Evolutionary conservation across 2,797 vertebrate species (phyloP).

Genomic region (Apodemus agrarius): DNA sequence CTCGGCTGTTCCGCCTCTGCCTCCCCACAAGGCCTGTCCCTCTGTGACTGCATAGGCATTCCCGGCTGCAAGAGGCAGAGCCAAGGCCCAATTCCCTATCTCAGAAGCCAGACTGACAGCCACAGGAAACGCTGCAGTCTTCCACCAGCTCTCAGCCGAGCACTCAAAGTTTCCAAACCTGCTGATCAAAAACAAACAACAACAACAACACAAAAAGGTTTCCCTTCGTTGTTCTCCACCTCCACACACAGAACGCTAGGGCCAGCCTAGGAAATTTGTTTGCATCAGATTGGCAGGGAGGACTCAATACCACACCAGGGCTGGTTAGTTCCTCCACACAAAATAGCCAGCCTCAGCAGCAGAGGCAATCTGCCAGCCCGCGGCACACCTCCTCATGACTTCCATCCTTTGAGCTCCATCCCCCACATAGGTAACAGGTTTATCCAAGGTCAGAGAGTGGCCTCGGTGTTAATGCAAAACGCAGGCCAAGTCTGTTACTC

Average conservation of each 20-base stretch:
- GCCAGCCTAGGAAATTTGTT: neutral
- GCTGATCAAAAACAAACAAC: slow-evolving; percentile 64
- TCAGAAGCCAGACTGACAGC: slow-evolving; percentile 11
- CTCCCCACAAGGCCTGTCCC: neutral
- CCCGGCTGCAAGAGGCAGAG: neutral
- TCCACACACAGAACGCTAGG: neutral
- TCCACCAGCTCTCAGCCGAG: slow-evolving; percentile 68
- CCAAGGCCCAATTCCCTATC: slow-evolving; percentile 52
- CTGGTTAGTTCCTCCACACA: neutral
- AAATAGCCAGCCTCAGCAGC: neutral
- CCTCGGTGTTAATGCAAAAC: neutral
- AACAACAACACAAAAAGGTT: neutral
- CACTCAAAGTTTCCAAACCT: slow-evolving; percentile 80
- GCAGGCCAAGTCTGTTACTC: neutral
- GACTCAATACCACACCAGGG: neutral
- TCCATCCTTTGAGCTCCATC: neutral
- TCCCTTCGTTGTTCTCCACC: slow-evolving; percentile 1
- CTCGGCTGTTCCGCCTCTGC: neutral
- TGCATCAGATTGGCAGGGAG: neutral
- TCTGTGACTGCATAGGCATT: neutral
- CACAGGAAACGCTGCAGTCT: slow-evolving; percentile 68
- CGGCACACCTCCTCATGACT: fast-evolving
- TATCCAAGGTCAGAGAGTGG: neutral
- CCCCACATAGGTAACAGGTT: neutral
- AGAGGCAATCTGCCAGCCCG: fast-evolving